A percentile compares a stretch with the other conserved stretches of the same genome.
Conservation (phyloP, 2,797 vertebrate species). For the Propithecus deckenii region DNA sequence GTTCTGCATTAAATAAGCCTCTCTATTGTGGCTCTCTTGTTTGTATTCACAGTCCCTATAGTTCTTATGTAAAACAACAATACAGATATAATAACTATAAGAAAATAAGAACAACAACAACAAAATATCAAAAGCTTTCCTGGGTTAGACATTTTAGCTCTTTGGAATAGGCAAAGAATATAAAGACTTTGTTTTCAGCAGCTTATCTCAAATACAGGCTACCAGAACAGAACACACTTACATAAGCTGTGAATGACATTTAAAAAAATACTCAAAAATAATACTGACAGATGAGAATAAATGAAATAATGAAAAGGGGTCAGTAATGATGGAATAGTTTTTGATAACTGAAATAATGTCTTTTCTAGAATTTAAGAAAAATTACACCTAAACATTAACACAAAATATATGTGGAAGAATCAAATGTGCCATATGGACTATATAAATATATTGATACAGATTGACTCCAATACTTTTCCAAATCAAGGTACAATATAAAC, state of each 20-base stretch:
- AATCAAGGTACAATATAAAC: constrained; percentile 74
- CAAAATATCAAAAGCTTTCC: constrained; percentile 63
- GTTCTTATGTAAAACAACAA: constrained; percentile 51
- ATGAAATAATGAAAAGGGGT: constrained; percentile 41
- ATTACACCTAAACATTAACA: constrained; percentile 74
- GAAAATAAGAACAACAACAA: constrained; percentile 1
- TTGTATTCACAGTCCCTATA: constrained; percentile 67
- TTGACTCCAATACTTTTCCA: neutral
- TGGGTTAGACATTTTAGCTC: constrained; percentile 65
- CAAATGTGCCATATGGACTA: constrained; percentile 79
- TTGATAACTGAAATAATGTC: constrained; percentile 72
- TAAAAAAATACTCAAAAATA: constrained; percentile 63
- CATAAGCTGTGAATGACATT: constrained; percentile 37
- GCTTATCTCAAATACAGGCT: constrained; percentile 51
- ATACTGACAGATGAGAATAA: constrained; percentile 70
- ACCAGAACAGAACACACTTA: constrained; percentile 33
- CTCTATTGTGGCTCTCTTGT: constrained; percentile 16
- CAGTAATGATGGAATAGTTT: constrained; percentile 72
- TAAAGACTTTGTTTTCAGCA: constrained; percentile 60
- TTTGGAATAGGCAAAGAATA: constrained; percentile 71
- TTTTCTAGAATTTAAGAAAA: constrained; percentile 31
- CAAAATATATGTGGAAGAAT: constrained; percentile 73
- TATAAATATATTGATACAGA: neutral
- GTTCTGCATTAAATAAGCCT: constrained; percentile 7
- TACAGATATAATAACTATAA: neutral